Conservation (phyloP, 2,888 invertebrate genomes). For the Plusia festucae region DNA sequence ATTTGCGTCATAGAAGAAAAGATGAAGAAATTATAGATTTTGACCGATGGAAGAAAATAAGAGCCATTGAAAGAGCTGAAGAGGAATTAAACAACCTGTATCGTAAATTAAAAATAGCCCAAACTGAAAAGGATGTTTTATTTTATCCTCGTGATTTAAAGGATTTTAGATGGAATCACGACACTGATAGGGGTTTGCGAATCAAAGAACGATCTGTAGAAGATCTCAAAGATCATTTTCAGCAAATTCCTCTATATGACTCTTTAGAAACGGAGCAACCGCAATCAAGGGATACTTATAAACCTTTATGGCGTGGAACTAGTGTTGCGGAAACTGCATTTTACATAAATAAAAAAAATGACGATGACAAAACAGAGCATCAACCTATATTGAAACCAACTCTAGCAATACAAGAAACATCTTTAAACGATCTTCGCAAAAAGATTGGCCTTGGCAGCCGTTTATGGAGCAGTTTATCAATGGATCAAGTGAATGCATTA, state of each 20-base stretch:
- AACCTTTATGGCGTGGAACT: constrained; percentile 95
- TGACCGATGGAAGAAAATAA: constrained; percentile 95
- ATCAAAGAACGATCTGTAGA: constrained; percentile 96
- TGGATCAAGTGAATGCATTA: constrained; percentile 94
- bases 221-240: constrained; percentile 94
- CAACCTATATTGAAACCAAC: constrained; percentile 70
- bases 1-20: constrained; percentile 92
- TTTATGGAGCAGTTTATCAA: constrained; percentile 95
- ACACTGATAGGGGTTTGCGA: constrained; percentile 93
- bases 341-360: constrained; percentile 91
- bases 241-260: constrained; percentile 89
- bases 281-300: constrained; percentile 91
- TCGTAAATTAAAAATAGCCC: constrained; percentile 93
- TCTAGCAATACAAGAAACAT: constrained; percentile 74
- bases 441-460: constrained; percentile 92
- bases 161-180: constrained; percentile 93
- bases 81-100: constrained; percentile 94
- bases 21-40: constrained; percentile 96
- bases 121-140: constrained; percentile 95
- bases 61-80: constrained; percentile 94
- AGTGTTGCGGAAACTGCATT: constrained; percentile 95
- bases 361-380: constrained; percentile 76
- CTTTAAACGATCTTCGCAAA: constrained; percentile 82
- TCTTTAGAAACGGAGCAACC: constrained; percentile 81
- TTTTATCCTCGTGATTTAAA: constrained; percentile 94